Percentiles rank a stretch among this genome's conserved stretches.
Evolutionary conservation across 2,797 vertebrate species (phyloP).

Genomic region (Catostomus latipinnis): DNA sequence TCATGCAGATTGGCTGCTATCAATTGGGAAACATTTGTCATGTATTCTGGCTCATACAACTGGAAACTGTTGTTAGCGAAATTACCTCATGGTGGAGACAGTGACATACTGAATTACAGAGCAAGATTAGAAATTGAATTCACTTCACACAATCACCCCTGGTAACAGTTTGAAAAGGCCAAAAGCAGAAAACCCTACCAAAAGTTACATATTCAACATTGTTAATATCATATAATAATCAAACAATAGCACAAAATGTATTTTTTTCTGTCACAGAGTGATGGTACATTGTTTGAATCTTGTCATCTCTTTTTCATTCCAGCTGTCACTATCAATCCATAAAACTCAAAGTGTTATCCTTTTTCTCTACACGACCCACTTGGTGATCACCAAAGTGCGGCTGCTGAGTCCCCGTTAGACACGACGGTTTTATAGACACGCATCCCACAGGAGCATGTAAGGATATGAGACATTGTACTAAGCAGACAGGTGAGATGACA

Average conservation of each 20-base stretch:
- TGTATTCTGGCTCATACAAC: neutral
- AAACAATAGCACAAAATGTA: no score
- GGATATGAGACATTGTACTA: constrained; percentile 75
- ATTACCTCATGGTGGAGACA: constrained; percentile 61
- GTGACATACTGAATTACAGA: constrained; percentile 32
- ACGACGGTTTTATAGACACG: constrained; percentile 6
- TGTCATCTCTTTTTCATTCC: no score
- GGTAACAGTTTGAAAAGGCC: neutral
- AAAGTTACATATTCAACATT: neutral
- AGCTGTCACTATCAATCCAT: no score
- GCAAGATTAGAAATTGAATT: neutral
- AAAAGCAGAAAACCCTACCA: neutral
- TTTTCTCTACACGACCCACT: neutral
- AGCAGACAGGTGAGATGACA: constrained; percentile 76
- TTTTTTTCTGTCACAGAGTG: no score
- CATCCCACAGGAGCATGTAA: constrained; percentile 74
- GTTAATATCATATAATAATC: no score
- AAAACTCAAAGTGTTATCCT: neutral
- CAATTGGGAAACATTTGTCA: neutral
- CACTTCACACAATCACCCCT: neutral
- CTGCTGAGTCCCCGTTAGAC: neutral
- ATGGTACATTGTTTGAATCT: no score
- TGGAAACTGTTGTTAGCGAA: constrained; percentile 36
- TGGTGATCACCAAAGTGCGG: neutral
- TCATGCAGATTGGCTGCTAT: constrained; percentile 1